Base-by-base conservation (phyloP, 2,113 vertebrate species). In the Ailurus styani region DNA sequence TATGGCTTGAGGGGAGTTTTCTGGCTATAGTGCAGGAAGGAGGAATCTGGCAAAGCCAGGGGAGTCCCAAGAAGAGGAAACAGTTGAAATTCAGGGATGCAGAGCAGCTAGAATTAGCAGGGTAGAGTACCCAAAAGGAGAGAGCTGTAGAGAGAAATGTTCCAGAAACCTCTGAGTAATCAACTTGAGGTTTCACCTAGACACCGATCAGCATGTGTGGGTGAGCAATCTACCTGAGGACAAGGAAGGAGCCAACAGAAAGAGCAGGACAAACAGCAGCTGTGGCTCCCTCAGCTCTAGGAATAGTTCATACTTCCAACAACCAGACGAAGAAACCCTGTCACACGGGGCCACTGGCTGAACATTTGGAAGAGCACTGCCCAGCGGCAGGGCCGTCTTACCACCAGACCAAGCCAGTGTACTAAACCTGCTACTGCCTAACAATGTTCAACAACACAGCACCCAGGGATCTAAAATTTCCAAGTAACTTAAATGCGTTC, bases 331-430 rank as follows among this genome's bases (percentile, higher is more conserved):
- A 3, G 82, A 86, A 64, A n/a, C 15, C 15, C 31, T 34, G 62
- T 31, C 62, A 66, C 31, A 66, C 60, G 5, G 52, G 25, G 17
- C 60, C 17, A 62, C 31, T 23, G 29, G 12, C 50, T 13, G 7
- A 23, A 14, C 6, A 82, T 68, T 34, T 12, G 25, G 73, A 62
- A 70, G 50, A 62, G 20, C 62, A 34, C 12, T 14, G 0, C 40
- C 45, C 20, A 1, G 20, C 1, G 37, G 21, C 0, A 78, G 20
- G 37, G 47, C 12, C 57, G 15, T 7, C 23, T 6, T 2, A 34
- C 37, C 31, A 84, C 18, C 27, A 45, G 29, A 62, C 7, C 7
- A 47, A 70, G 64, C 50, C 14, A 18, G 15, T 18, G 17, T 37
- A 23, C 57, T 90, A 78, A 54, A 17, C 45, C 25, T 37, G n/a